These are phyloP conservation scores for Xanthia icteritia DNA, from an alignment of 2,888 invertebrate genomes.

Conservation along the genomic window DNA sequence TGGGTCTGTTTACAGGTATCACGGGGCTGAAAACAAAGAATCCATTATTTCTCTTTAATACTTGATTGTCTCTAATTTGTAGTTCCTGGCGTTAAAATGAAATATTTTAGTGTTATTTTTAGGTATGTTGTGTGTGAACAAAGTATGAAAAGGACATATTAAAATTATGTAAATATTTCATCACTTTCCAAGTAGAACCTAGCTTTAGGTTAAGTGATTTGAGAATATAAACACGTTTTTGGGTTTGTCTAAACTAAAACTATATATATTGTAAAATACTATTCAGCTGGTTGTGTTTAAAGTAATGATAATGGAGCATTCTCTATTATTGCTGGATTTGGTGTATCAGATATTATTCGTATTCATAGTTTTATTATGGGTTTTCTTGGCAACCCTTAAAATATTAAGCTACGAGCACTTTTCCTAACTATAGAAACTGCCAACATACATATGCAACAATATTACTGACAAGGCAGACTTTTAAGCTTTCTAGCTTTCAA, in stretches of 20 bases:
- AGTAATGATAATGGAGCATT: not conserved
- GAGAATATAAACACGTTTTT: not conserved
- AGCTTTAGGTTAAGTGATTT: not conserved
- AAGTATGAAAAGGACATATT: not conserved
- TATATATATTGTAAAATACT: too few relatives aligned
- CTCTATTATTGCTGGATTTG: not conserved
- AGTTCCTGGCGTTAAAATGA: not conserved
- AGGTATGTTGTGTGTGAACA: not conserved
- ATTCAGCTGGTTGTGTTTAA: not conserved
- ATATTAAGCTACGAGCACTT: not conserved
- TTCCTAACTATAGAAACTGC: not conserved
- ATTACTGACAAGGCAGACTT: not conserved
- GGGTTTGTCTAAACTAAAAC: not conserved
- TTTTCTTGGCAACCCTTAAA: not conserved
- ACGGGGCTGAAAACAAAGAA: conserved; percentile 61
- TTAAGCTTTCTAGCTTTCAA: not conserved
- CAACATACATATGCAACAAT: not conserved
- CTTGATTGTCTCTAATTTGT: not conserved
- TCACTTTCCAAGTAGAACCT: not conserved
- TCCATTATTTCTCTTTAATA: not conserved
- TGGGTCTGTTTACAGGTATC: conserved; percentile 34
- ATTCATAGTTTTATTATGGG: not conserved
- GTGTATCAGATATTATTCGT: not conserved
- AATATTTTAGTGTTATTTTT: not conserved
- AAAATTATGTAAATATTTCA: not conserved